Percentiles rank a stretch among this genome's conserved stretches.
These are phyloP conservation scores for Oryzias sinensis DNA, from an alignment of 2,797 vertebrate genomes.

Conservation along the genomic window DNA sequence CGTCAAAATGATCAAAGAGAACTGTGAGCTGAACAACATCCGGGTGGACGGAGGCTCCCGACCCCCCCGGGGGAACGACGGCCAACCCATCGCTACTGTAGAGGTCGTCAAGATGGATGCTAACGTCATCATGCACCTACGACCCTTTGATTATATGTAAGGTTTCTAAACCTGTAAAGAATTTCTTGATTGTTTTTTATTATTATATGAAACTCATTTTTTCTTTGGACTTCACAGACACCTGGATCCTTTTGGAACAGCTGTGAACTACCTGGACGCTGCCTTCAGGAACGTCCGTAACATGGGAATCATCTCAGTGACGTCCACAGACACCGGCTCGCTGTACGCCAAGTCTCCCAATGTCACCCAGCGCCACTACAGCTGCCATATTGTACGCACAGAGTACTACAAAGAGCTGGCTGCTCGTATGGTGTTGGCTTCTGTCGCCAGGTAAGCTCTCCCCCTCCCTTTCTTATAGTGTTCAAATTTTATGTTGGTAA, in stretches of 20 bases:
- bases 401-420: slow-evolving; percentile 96
- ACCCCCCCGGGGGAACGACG: slow-evolving; percentile 66
- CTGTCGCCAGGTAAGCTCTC: slow-evolving; percentile 84
- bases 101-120: slow-evolving; percentile 95
- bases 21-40: slow-evolving; percentile 92
- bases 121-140: slow-evolving; percentile 96
- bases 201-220: background rate
- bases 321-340: slow-evolving; percentile 91
- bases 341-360: slow-evolving; percentile 93
- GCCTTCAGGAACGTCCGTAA: slow-evolving; percentile 94
- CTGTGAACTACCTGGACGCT: slow-evolving; percentile 94
- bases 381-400: slow-evolving; percentile 89
- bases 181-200: background rate
- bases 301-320: slow-evolving; percentile 91
- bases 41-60: slow-evolving; percentile 76
- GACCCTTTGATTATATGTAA: slow-evolving; percentile 96
- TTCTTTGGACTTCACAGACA: slow-evolving; percentile 77
- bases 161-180: slow-evolving; percentile 23
- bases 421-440: slow-evolving; percentile 86
- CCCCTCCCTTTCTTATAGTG: background rate
- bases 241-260: slow-evolving; percentile 91
- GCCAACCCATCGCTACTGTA: slow-evolving; percentile 73
- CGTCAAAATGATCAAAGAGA: slow-evolving; percentile 91
- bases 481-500: background rate
- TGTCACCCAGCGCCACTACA: slow-evolving; percentile 90